Base-by-base conservation (phyloP, 2,888 invertebrate genomes). In the Cetonia aurata region DNA sequence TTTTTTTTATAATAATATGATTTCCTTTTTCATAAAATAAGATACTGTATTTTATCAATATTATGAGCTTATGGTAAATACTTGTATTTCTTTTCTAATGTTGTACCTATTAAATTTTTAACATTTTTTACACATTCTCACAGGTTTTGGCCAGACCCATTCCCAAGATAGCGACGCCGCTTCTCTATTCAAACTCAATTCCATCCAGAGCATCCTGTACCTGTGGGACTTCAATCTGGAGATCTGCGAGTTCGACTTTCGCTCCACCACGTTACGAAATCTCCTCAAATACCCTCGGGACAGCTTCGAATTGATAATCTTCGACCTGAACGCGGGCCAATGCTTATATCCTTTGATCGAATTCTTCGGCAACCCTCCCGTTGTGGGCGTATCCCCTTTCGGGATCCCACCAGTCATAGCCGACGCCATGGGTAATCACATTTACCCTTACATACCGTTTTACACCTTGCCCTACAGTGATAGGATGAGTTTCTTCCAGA, bases 381-480 rank as follows among this genome's bases (percentile, higher is more conserved):
- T 75, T 0, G 55, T 78, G 2, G 78, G 68, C 0, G 62, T 74
- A 10, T 74, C 76, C 6, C 73, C 78, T 0, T 76, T 75, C 46
- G 73, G 75, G 12, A 41, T 74, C 6, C 71, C 69, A 6, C 73
- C 74, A 0, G 37, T 44, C 9, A 66, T 77, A 3, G 62, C 56
- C 0, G 53, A 73, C 19, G 62, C 71, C 10, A 72, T 76, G 53
- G 77, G 76, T 0, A 71, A 69, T 62, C 73, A 73, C 6, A 67
- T 77, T 12, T 74, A 74, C 56, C 74, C 79, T 0, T 80, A 81
- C 71, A 57, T 80, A 10, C 80, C 80, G 0, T 76, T 71, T 56
- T 72, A 75, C 19, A 53, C 67, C 19, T 60, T 77, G 15, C 71
- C 72, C 3, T 77, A 75, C 33, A 73, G 69, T 6, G 73, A 75